These are phyloP conservation scores for Chaetodon trifascialis DNA, from an alignment of 2,113 vertebrate species.

Conservation along the genomic window DNA sequence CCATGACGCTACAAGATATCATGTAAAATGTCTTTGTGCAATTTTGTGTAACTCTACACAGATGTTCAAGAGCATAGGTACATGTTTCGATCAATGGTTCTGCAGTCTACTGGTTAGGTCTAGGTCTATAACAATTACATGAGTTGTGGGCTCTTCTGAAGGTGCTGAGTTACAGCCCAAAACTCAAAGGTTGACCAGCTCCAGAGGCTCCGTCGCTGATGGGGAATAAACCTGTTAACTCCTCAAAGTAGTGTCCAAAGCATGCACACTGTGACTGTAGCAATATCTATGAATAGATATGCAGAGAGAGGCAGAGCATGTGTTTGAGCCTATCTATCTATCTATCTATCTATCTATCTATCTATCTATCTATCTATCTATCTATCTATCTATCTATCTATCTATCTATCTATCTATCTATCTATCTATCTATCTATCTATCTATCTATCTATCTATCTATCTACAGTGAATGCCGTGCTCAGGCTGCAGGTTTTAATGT, in stretches of 20 bases:
- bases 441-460: too few relatives aligned
- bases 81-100: too few relatives aligned
- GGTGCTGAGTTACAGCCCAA: slow-evolving; percentile 18
- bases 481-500: too few relatives aligned
- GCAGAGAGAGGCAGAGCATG: not conserved
- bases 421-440: too few relatives aligned
- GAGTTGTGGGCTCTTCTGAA: not conserved
- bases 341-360: too few relatives aligned
- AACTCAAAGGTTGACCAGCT: slow-evolving; percentile 1
- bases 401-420: too few relatives aligned
- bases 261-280: slow-evolving; percentile 20
- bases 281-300: slow-evolving; percentile 46
- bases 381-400: too few relatives aligned
- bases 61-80: not conserved
- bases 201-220: not conserved
- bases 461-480: too few relatives aligned
- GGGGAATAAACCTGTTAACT: slow-evolving; percentile 39
- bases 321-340: too few relatives aligned
- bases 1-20: slow-evolving; percentile 19
- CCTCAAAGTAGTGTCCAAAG: slow-evolving; percentile 27
- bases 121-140: not conserved
- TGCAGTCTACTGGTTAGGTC: not conserved
- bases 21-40: slow-evolving; percentile 25
- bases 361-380: too few relatives aligned
- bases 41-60: not conserved